Evolutionary conservation across 2,113 vertebrate genomes (phyloP), one percentile per base, ranked within the genome.

Genomic region (Leptobrachium ailaonicum): DNA sequence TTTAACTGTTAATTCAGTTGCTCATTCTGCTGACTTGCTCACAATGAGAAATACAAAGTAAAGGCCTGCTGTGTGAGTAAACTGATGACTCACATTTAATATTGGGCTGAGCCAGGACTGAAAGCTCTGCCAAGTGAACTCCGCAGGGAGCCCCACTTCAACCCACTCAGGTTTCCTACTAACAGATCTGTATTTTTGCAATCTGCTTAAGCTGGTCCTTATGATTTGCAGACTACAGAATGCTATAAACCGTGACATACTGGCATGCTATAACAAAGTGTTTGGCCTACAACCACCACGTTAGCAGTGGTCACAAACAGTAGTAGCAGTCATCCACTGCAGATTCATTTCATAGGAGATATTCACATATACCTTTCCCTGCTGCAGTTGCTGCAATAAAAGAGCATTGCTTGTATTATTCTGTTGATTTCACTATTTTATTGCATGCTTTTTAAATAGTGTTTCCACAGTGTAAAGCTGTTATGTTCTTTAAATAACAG

Each of bases 41-140:
- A 1, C 83, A 88, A 77, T 67, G 84, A 85, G 83, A 88, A 90
- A 87, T 87, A 92, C 90, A 91, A 89, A 92, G 89, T 76, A 74
- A 86, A 81, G 71, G 58, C 92, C 89, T 85, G 91, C 94, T 92
- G 93, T 86, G 91, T 88, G 87, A 87, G 89, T 91, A 92, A 93
- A 92, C 91, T 87, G 91, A 92, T 92, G 92, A 93, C 91, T 94
- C 90, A 90, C 85, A 89, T 90, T 90, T 92, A 92, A 92, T 94
- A 94, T 93, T 86, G 87, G 89, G 85, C 89, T 89, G 87, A 93
- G 89, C 87, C 88, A 86, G 87, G 87, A 90, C 83, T 87, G 82
- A 12, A 8, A 73, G 58, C 82, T 82, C 87, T 92, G 92, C 92
- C 91, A 92, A 95, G 90, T 88, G 44, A 85, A 79, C 92, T 90